Evolutionary conservation across 2,113 vertebrate genomes (phyloP), one percentile per base, ranked within the genome.

Genomic region (Anguilla japonica): DNA sequence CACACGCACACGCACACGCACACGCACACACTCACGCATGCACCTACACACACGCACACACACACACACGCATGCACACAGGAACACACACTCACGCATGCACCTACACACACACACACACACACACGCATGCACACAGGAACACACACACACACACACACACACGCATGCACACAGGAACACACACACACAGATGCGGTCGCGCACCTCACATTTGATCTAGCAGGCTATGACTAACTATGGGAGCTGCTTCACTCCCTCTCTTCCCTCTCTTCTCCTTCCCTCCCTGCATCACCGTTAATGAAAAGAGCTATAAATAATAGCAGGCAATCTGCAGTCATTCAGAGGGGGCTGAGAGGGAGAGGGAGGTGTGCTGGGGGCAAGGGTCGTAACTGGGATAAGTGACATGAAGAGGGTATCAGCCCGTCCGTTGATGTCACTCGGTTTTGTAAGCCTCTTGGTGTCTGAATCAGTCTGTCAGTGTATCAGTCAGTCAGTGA

Each of bases 161-260:
- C 56, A 60, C 14, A 60, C 18, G 14, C 56, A 11, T 5, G 20
- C 60, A 63, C 60, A 63, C 60, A 63, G 14, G 20, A 13, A 63
- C 63, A 71, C 63, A 71, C 46, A 56, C 75, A 80, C 57, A 75
- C 43, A 87, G 16, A 75, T 79, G n/a, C 29, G 80, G 53, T 63
- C 84, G 88, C 40, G 88, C 88, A 87, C 79, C 82, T 83, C 87
- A 89, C 90, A 91, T 89, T 91, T 93, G 87, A 86, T 88, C 92
- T 40, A 41, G 88, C 90, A 91, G 83, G 82, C 89, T 89, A 84
- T 92, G 92, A 93, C 91, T 93, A 93, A 93, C 89, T 91, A 88
- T 91, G 84, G 18, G 56, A 63, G 56, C 79, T 60, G 75, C 67
- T 16, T 91, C 91, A 87, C 81, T 88, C 86, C 46, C 75, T 34